A percentile compares a stretch with the other conserved stretches of the same genome.
These are phyloP conservation scores for Gallirallus australis DNA, from an alignment of 2,797 vertebrate species.

Conservation along the genomic window DNA sequence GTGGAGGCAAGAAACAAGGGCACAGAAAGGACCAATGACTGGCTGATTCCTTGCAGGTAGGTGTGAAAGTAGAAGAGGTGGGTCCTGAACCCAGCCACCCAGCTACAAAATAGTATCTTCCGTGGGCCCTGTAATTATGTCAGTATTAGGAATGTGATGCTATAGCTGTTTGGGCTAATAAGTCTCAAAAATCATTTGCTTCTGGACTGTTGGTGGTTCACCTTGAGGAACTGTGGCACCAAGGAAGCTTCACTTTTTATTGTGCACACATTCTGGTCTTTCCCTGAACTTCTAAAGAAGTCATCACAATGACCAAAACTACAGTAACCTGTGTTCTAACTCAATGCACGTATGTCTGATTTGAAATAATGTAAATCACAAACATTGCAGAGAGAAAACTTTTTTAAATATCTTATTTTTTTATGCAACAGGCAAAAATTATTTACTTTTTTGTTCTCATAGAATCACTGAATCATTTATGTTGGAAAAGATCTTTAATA, in stretches of 20 bases:
- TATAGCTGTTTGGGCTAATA: neutral
- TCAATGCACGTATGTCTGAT: neutral
- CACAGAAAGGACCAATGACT: neutral
- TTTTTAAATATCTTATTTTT: too few species aligned
- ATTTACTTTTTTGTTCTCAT: neutral
- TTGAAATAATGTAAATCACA: neutral
- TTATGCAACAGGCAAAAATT: neutral
- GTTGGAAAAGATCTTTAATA: neutral
- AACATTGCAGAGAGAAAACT: neutral
- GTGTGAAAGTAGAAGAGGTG: neutral
- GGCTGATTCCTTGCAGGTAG: neutral
- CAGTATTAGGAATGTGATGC: neutral
- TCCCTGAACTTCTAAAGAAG: neutral
- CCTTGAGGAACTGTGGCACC: neutral
- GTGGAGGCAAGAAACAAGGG: neutral
- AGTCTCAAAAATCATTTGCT: neutral
- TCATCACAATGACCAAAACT: neutral
- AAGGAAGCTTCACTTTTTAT: neutral
- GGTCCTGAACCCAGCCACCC: neutral
- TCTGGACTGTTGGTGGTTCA: neutral
- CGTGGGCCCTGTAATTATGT: neutral
- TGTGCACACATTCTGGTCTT: neutral
- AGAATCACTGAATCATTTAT: neutral
- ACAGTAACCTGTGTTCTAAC: neutral
- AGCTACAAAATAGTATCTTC: neutral